Conservation (phyloP, 2,113 vertebrate species). For the Oreochromis tanganicae region DNA sequence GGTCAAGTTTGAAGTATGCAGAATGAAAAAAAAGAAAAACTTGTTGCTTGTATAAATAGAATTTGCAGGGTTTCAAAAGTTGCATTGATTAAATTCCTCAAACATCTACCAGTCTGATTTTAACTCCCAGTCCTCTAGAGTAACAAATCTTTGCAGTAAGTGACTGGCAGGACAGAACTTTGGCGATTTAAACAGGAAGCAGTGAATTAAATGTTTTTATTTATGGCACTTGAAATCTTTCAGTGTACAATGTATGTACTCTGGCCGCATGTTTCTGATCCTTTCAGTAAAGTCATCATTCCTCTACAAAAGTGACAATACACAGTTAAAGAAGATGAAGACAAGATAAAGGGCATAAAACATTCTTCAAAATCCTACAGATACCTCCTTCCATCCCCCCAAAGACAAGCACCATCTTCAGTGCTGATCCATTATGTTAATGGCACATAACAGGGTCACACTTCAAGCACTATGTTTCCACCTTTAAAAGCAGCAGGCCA, state of each 20-base stretch:
- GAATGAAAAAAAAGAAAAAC: slow-evolving; percentile 33
- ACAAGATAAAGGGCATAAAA: slow-evolving; percentile 20
- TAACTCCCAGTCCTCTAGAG: not conserved
- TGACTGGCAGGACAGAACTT: not conserved
- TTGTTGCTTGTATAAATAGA: slow-evolving; percentile 23
- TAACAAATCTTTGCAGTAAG: not conserved
- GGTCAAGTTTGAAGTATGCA: slow-evolving; percentile 65
- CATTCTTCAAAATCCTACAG: slow-evolving; percentile 17
- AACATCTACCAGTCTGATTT: not conserved
- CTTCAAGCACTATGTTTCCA: slow-evolving; percentile 50
- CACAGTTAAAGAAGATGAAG: not conserved
- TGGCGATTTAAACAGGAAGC: not conserved
- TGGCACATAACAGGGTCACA: slow-evolving; percentile 41
- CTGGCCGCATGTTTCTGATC: not conserved
- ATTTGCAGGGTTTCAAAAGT: slow-evolving; percentile 29
- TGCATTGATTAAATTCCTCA: slow-evolving; percentile 45
- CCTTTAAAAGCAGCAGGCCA: slow-evolving; percentile 58
- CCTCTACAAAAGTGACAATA: not conserved
- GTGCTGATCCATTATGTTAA: slow-evolving; percentile 47
- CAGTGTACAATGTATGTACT: not conserved
- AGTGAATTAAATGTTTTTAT: not conserved
- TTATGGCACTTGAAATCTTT: not conserved
- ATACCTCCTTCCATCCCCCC: not conserved
- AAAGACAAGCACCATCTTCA: slow-evolving; percentile 2
- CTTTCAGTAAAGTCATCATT: not conserved